phyloP scores from a whole-genome alignment of 2,797 vertebrate genomes.

The Lindbergichthys nudifrons region DNA sequence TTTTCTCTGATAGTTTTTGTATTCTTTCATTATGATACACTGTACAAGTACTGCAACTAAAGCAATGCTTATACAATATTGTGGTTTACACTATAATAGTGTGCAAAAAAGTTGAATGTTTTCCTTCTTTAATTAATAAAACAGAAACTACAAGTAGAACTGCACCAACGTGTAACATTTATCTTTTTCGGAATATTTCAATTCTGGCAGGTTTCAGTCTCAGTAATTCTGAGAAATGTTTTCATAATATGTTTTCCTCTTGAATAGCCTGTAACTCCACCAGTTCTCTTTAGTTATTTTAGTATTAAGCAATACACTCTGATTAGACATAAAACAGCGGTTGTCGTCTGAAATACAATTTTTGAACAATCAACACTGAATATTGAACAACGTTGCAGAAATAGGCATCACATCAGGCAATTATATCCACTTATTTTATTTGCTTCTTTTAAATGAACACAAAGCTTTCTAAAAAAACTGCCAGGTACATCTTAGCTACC shows the following conservation, averaged over 20 bases:
- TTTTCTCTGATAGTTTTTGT: background rate
- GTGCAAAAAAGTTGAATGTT: background rate
- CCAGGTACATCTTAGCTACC: background rate
- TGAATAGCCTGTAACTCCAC: background rate
- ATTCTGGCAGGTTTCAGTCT: background rate
- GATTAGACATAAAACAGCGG: background rate
- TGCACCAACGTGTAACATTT: background rate
- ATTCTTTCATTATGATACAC: background rate
- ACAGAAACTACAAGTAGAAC: background rate
- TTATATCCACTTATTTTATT: slow-evolving; percentile 13
- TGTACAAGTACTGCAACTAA: background rate
- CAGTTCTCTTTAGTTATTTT: background rate
- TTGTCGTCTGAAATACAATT: background rate
- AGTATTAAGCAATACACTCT: background rate
- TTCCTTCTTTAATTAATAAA: background rate
- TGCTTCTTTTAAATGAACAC: slow-evolving; percentile 1
- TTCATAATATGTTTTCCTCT: background rate
- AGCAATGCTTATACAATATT: background rate
- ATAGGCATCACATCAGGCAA: background rate
- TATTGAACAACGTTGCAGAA: slow-evolving; percentile 4
- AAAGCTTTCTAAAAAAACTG: background rate
- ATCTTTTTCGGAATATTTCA: background rate
- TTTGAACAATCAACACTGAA: slow-evolving; percentile 1
- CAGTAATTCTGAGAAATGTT: background rate
- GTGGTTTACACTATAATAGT: background rate